Percentiles rank a stretch among this genome's conserved stretches.
Conservation (phyloP, 2,888 invertebrate species). For the Tetragonisca angustula region DNA sequence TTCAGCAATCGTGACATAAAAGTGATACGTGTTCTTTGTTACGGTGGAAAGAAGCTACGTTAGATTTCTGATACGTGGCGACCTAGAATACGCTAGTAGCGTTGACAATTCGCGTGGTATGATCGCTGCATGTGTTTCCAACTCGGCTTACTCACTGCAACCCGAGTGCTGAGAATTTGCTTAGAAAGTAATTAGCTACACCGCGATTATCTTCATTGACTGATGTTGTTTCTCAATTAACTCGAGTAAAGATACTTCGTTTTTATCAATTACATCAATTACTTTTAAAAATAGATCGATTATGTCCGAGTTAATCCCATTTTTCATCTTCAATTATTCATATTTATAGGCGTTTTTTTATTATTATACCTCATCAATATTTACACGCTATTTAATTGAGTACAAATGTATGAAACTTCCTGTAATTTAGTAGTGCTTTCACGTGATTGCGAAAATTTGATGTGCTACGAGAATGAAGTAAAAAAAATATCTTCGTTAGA, state of each 20-base stretch:
- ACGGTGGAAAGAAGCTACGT: background rate
- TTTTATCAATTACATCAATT: background rate
- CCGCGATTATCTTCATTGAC: constrained; percentile 2
- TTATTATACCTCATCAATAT: background rate
- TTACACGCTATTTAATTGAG: no score
- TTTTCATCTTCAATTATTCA: background rate
- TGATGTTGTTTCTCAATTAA: background rate
- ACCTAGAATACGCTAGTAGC: constrained; percentile 1
- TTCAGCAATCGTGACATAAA: background rate
- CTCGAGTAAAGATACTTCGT: background rate
- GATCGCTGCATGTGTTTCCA: constrained; percentile 4
- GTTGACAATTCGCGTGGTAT: background rate
- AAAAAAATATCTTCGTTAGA: no score
- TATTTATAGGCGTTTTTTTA: background rate
- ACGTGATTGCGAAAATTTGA: no score
- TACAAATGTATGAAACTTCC: no score
- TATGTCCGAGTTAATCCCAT: background rate
- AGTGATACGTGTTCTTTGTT: constrained; percentile 15
- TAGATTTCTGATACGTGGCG: background rate
- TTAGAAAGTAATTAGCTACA: constrained; percentile 31
- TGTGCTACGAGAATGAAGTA: no score
- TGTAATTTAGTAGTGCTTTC: no score
- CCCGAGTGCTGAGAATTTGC: constrained; percentile 3
- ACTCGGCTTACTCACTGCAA: background rate
- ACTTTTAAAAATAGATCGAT: background rate